A percentile compares a stretch with the other conserved stretches of the same genome.
phyloP scores from a whole-genome alignment of 2,888 invertebrate species.

The Drosophila longiperda region DNA sequence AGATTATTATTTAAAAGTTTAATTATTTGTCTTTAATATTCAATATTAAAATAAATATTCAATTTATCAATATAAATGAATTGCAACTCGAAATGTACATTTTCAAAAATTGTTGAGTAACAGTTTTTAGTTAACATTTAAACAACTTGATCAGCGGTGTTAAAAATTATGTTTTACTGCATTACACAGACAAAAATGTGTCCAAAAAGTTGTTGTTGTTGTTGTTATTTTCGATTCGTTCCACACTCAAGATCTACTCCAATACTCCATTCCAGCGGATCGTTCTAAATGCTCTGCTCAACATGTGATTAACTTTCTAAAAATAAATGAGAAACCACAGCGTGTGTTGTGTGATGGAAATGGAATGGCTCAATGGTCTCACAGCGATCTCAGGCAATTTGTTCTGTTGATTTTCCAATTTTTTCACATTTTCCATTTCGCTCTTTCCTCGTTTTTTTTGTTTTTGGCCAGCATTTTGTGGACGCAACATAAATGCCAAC shows the following conservation, averaged over 20 bases:
- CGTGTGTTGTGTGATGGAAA: neutral
- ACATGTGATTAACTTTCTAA: conserved; percentile 58
- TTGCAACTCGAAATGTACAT: neutral
- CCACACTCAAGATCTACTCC: conserved; percentile 16
- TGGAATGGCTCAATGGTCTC: conserved; percentile 2
- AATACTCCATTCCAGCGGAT: conserved; percentile 1
- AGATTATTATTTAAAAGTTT: neutral
- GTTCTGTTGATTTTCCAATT: conserved; percentile 3
- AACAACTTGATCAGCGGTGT: neutral
- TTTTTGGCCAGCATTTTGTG: conserved; percentile 18
- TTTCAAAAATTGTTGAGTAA: neutral
- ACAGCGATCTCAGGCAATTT: neutral
- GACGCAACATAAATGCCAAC: conserved; percentile 55
- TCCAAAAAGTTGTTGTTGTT: neutral
- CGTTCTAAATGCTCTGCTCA: conserved; percentile 23
- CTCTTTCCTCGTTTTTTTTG: neutral
- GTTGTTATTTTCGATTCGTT: conserved; percentile 14
- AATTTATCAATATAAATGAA: neutral
- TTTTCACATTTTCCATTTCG: conserved; percentile 1
- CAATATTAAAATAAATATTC: neutral
- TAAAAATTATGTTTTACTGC: neutral
- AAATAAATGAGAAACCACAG: conserved; percentile 36
- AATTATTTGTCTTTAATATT: neutral
- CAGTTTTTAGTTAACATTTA: neutral
- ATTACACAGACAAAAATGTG: conserved; percentile 4